Conservation (phyloP, 2,797 vertebrate species). For the Anabacerthia variegaticeps region DNA sequence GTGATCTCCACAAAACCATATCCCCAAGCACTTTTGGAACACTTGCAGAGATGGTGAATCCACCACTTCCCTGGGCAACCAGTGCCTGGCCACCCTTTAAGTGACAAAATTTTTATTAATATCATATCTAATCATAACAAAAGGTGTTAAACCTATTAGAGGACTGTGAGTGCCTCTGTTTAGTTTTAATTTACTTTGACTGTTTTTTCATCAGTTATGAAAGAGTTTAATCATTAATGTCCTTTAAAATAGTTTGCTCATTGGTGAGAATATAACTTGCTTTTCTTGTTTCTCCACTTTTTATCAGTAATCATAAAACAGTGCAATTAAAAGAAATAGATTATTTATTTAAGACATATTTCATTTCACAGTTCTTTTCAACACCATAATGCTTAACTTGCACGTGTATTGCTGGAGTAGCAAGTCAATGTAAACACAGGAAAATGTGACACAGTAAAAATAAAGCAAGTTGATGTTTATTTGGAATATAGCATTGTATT, state of each 20-base stretch:
- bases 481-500: not conserved
- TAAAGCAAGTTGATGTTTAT: not conserved
- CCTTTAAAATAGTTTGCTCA: not conserved
- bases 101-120: no score
- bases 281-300: not conserved
- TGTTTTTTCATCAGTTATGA: not conserved
- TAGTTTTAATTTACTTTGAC: not conserved
- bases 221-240: not conserved
- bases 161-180: not conserved
- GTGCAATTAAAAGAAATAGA: accelerated
- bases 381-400: not conserved
- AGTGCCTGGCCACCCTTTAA: accelerated
- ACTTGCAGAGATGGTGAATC: not conserved
- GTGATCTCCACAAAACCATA: not conserved
- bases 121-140: not conserved
- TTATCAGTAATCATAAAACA: not conserved
- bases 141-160: not conserved
- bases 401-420: not conserved
- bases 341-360: not conserved
- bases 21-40: not conserved
- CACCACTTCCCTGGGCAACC: not conserved
- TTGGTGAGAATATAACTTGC: not conserved
- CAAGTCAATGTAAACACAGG: not conserved
- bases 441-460: not conserved
- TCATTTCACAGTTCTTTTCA: not conserved